Conservation (phyloP, 2,113 vertebrate genomes). For the Nothoprocta pentlandii region DNA sequence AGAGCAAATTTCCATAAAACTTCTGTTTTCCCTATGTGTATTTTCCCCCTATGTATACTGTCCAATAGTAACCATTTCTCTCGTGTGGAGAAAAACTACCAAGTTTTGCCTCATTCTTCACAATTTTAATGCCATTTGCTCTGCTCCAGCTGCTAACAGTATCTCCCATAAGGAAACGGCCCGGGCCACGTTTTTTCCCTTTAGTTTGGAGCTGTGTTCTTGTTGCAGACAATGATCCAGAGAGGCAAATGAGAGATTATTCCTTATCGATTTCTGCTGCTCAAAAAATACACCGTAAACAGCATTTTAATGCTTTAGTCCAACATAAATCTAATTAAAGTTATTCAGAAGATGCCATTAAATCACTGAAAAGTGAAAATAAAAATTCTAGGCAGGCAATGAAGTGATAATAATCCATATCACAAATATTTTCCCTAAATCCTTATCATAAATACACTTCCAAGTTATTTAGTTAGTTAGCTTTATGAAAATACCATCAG, state of each 20-base stretch:
- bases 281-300: neutral
- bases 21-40: neutral
- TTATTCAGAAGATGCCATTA: neutral
- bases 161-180: neutral
- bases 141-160: neutral
- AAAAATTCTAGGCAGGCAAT: neutral
- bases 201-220: neutral
- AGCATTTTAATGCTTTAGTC: neutral
- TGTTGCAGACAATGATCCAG: neutral
- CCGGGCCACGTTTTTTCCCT: neutral
- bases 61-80: neutral
- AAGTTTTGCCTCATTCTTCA: neutral
- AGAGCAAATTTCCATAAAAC: neutral
- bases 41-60: neutral
- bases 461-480: neutral
- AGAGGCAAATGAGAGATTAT: neutral
- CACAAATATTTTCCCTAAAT: neutral
- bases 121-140: neutral
- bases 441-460: neutral
- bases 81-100: neutral
- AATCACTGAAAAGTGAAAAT: neutral
- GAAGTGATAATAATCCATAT: neutral
- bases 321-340: slow-evolving; percentile 10
- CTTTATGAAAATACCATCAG: neutral
- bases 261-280: neutral